Evolutionary conservation across 2,888 invertebrate genomes (phyloP).

Genomic region (Nysson spinosus): DNA sequence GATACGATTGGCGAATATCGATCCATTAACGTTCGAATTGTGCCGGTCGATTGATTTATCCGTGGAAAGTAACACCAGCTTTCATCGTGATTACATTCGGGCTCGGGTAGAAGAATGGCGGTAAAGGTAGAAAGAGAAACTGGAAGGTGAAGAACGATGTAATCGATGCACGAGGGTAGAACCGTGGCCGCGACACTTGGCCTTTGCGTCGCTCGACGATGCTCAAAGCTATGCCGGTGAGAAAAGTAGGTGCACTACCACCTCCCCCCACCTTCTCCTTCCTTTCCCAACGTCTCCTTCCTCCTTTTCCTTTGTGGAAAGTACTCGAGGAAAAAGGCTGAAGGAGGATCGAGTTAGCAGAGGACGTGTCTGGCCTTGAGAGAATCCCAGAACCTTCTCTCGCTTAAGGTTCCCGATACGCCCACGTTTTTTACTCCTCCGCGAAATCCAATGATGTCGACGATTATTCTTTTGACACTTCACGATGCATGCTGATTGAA

Average conservation of each 20-base stretch:
- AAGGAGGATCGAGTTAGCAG: slow-evolving; percentile 44
- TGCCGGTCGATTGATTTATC: slow-evolving; percentile 15
- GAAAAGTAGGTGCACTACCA: slow-evolving; percentile 4
- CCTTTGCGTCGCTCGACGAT: slow-evolving; percentile 47
- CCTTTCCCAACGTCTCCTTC: too few relatives aligned
- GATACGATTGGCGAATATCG: slow-evolving; percentile 3
- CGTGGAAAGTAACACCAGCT: slow-evolving; percentile 9
- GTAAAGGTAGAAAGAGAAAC: neutral
- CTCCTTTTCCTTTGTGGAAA: slow-evolving; percentile 15
- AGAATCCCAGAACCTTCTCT: slow-evolving; percentile 34
- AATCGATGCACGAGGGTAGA: slow-evolving; percentile 53
- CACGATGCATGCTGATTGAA: too few relatives aligned
- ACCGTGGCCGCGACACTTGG: slow-evolving; percentile 50
- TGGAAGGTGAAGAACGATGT: slow-evolving; percentile 36
- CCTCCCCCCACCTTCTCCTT: neutral
- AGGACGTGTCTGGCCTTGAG: slow-evolving; percentile 51
- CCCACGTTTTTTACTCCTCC: too few relatives aligned
- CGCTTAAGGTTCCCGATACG: too few relatives aligned
- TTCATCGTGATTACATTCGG: slow-evolving; percentile 38
- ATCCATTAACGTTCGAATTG: slow-evolving; percentile 26
- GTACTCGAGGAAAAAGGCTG: slow-evolving; percentile 36
- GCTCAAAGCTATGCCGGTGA: slow-evolving; percentile 31
- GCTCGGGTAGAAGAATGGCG: slow-evolving; percentile 1
- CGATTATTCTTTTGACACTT: too few relatives aligned
- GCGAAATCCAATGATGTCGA: too few relatives aligned